These are phyloP conservation scores for Drosophila anomelani DNA, from an alignment of 2,888 invertebrate genomes.

Conservation along the genomic window DNA sequence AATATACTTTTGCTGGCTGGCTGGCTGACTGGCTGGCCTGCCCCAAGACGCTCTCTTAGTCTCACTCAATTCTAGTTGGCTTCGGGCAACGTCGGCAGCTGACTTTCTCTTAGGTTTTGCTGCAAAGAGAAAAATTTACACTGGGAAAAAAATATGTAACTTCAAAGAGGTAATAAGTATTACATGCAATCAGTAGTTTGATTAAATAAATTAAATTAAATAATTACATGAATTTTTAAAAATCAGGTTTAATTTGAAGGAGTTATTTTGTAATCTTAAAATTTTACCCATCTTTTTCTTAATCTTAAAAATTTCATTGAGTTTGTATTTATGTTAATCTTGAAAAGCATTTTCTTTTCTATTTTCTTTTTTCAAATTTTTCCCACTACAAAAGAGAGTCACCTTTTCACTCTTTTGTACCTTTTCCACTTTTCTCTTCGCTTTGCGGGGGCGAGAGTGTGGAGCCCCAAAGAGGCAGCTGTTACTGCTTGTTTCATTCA, in stretches of 20 bases:
- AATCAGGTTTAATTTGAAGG: too few relatives aligned
- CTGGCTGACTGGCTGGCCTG: not conserved
- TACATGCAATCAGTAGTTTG: not conserved
- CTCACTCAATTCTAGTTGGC: not conserved
- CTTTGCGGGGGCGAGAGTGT: conserved; percentile 14
- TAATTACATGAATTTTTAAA: too few relatives aligned
- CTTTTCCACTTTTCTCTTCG: conserved; percentile 1
- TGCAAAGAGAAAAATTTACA: conserved; percentile 1
- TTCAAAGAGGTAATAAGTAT: too few relatives aligned
- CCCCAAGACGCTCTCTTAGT: conserved; percentile 6
- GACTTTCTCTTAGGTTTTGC: conserved; percentile 4
- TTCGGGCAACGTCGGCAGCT: not conserved
- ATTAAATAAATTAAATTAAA: too few relatives aligned
- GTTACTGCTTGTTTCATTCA: conserved; percentile 36
- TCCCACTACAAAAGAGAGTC: not conserved
- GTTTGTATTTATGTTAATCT: too few relatives aligned
- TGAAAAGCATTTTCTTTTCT: too few relatives aligned
- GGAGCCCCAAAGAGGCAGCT: conserved; percentile 12
- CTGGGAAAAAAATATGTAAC: not conserved
- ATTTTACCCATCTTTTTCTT: too few relatives aligned
- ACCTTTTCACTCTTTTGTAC: not conserved
- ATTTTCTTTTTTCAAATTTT: too few relatives aligned
- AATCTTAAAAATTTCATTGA: not conserved
- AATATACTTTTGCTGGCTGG: conserved; percentile 14
- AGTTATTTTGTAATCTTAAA: too few relatives aligned